A percentile compares a stretch with the other conserved stretches of the same genome.
Conservation (phyloP, 1,140 invertebrate species). For the Apis dorsata region DNA sequence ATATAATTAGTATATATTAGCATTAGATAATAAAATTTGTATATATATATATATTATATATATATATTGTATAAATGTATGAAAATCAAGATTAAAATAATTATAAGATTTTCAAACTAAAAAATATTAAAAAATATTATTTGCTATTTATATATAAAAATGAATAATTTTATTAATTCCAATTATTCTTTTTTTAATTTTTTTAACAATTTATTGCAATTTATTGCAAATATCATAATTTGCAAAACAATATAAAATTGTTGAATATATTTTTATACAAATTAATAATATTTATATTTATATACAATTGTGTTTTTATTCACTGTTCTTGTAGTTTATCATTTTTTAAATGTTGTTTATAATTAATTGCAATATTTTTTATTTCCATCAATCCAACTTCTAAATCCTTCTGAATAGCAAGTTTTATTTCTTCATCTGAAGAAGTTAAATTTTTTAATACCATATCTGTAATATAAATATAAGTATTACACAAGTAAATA, state of each 20-base stretch:
- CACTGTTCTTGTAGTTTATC: conserved; percentile 62
- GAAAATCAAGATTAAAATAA: conserved; percentile 21
- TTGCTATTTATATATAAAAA: conserved; percentile 21
- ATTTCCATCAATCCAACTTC: conserved; percentile 77
- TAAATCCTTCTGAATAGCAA: conserved; percentile 73
- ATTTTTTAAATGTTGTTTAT: conserved; percentile 77
- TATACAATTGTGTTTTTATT: conserved; percentile 42
- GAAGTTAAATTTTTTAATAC: conserved; percentile 83
- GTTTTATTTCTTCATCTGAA: conserved; percentile 75
- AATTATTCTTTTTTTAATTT: not conserved
- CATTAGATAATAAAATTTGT: conserved; percentile 24
- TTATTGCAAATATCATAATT: conserved; percentile 9
- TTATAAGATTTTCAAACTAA: conserved; percentile 30
- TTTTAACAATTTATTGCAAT: not conserved
- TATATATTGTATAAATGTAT: conserved; percentile 15
- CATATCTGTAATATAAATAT: conserved; percentile 76
- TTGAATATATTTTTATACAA: conserved; percentile 32
- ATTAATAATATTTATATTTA: conserved; percentile 32
- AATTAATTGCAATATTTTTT: conserved; percentile 81
- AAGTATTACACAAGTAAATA: conserved; percentile 29
- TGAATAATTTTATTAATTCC: not conserved
- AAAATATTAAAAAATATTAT: conserved; percentile 30
- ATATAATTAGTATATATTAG: conserved; percentile 2
- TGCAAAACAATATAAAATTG: conserved; percentile 31
- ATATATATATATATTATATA: conserved; percentile 35